Percentiles rank a stretch among this genome's conserved stretches.
Conservation (phyloP, 92 coral and sea anemone species). For the Pocillopora meandrina region DNA sequence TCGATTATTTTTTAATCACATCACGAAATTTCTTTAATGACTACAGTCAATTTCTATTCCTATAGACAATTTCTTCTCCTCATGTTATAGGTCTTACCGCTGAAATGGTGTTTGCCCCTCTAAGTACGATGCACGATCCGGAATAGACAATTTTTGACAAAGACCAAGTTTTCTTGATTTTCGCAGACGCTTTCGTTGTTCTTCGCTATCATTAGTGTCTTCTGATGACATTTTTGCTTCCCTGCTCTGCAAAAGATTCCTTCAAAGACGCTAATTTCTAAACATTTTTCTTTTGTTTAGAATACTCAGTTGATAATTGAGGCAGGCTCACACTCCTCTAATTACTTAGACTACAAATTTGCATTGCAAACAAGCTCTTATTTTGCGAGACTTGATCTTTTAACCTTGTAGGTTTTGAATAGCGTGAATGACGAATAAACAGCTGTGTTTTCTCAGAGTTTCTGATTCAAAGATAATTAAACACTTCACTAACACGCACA, state of each 20-base stretch:
- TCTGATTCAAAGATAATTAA: too few relatives aligned
- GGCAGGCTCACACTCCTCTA: too few relatives aligned
- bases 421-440: background rate
- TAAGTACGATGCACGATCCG: conserved; percentile 54
- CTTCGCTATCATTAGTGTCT: conserved; percentile 38
- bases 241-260: background rate
- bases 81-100: conserved; percentile 43
- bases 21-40: too few relatives aligned
- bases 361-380: conserved; percentile 6
- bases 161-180: conserved; percentile 75
- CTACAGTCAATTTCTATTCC: too few relatives aligned
- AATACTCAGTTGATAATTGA: background rate
- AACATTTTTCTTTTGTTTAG: background rate
- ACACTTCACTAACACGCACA: too few relatives aligned
- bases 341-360: conserved; percentile 11
- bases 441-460: too few relatives aligned
- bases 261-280: background rate
- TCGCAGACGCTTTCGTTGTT: conserved; percentile 59
- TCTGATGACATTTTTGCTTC: conserved; percentile 29
- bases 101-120: conserved; percentile 70
- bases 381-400: conserved; percentile 6
- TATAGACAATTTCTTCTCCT: too few relatives aligned
- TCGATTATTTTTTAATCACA: too few relatives aligned
- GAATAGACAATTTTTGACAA: conserved; percentile 63
- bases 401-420: background rate